Evolutionary conservation across 2,888 invertebrate species (phyloP), one percentile per base, ranked within the genome.

Genomic region (Ariolimax columbianus): DNA sequence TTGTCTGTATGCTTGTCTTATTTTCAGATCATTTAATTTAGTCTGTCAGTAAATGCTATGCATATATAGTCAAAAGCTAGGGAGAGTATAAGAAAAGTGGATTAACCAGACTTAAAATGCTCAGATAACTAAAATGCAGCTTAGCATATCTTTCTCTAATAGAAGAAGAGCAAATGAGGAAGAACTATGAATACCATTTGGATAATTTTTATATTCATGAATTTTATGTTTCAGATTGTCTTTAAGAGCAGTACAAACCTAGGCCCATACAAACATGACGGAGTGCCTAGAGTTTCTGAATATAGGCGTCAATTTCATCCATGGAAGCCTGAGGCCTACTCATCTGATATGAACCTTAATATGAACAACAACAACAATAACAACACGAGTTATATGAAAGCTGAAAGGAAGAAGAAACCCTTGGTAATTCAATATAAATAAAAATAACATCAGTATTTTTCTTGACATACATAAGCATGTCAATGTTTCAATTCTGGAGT

Each of bases 211-310:
- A 17, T 2, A 55, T 63, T 63, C 30, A n/a, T 63, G 3, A 2
- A 63, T 63, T 63, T 4, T 63, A 14, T 80, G 47, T 82, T 82
- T 30, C 87, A 93, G 93, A 88, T 93, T 81, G 90, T 93, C 17
- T 91, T 93, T 88, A 93, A 91, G 81, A 93, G 90, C 87, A 91
- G 91, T 47, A 87, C 92, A 7, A 89, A 90, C 47, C 84, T 92
- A 63, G 89, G 89, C 33, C 91, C 93, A 14, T 88, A 88, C 72
- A 91, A 91, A 85, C 88, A 40, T 30, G 81, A 81, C 73, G 86
- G 87, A 26, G 86, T 91, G 33, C 90, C 90, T 7, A 91, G 91
- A 83, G 85, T 88, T 40, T 91, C 91, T 7, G 93, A 93, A 82
- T 93, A 93, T 88, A 88, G 89, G 51, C 86, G 88, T 14, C 91